Base-by-base conservation (phyloP, 2,888 invertebrate species). In the Lasioglossum lativentre region DNA sequence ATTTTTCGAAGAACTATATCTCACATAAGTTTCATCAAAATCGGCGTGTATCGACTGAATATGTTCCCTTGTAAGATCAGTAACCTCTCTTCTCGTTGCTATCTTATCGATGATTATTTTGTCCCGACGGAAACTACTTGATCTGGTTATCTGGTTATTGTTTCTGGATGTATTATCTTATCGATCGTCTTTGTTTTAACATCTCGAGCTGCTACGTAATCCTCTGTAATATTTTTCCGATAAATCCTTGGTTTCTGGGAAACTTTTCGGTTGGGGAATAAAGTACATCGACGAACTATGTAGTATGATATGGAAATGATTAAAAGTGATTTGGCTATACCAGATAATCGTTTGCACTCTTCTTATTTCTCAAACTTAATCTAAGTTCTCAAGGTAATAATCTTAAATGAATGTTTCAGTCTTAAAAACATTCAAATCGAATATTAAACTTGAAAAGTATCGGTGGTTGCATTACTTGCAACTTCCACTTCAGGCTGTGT, bases 131-230 rank as follows among this genome's bases (percentile, higher is more conserved):
- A 47, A 19, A 19, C 47, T 47, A 47, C 47, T 19, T 47, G 47
- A 47, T 47, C 19, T 27, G 59, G 16, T 45, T 45, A 45, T 45
- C 45, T 45, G 45, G 27, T 5, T 63, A 16, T 2, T 34, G 34
- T 14, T 52, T n/a, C 63, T 34, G 38, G 4, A n/a, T 3, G 34
- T 10, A n/a, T 47, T 66, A 82, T 82, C 82, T 82, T 79, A 82
- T 82, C 82, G 23, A 52, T 16, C 16, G 14, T n/a, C 52, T 66
- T 74, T 71, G 52, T 78, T 71, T 23, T 59, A 42, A n/a, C 71
- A 34, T 56, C 30, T 70, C 23, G 12, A 4, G 19, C n/a, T 16
- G 14, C n/a, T 6, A 16, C 63, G 30, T 34, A 73, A 73, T 5
- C 30, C 45, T 0, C 30, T 12, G 23, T 4, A 10, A 38, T 71